Conservation (phyloP, 1,140 invertebrate genomes). For the Palaemon carinicauda region DNA sequence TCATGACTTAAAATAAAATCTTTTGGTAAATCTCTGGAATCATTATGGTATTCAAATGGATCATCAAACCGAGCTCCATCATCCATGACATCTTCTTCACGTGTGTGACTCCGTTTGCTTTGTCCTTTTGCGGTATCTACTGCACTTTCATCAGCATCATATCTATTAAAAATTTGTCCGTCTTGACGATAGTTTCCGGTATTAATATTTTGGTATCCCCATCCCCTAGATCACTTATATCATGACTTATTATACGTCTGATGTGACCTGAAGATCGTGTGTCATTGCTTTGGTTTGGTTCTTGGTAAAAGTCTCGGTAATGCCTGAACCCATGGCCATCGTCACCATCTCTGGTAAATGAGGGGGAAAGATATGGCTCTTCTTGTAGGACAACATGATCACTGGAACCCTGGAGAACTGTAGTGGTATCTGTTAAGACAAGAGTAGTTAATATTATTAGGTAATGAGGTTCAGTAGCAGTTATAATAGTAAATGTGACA, state of each 20-base stretch:
- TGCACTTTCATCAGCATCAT: neutral
- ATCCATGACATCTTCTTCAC: neutral
- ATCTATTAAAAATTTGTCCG: constrained; percentile 39
- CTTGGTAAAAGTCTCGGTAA: constrained; percentile 14
- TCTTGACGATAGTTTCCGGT: constrained; percentile 45
- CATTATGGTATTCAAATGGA: neutral
- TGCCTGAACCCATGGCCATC: neutral
- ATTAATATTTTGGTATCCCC: neutral
- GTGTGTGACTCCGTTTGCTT: constrained; percentile 17
- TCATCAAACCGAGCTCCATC: neutral
- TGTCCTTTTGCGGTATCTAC: neutral
- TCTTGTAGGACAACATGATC: neutral
- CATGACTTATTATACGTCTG: neutral
- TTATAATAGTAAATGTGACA: too few relatives aligned
- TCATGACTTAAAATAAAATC: neutral
- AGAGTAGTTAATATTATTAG: too few relatives aligned
- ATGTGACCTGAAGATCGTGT: too few relatives aligned
- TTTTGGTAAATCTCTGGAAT: neutral
- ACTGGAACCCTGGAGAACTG: neutral
- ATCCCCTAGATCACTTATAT: neutral
- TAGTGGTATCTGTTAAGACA: neutral
- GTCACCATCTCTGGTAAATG: neutral
- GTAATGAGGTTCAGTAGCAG: neutral
- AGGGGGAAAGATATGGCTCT: constrained; percentile 10
- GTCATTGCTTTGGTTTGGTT: neutral